Evolutionary conservation across 2,797 vertebrate genomes (phyloP), one percentile per base, ranked within the genome.

Genomic region (Chiroxiphia lanceolata): DNA sequence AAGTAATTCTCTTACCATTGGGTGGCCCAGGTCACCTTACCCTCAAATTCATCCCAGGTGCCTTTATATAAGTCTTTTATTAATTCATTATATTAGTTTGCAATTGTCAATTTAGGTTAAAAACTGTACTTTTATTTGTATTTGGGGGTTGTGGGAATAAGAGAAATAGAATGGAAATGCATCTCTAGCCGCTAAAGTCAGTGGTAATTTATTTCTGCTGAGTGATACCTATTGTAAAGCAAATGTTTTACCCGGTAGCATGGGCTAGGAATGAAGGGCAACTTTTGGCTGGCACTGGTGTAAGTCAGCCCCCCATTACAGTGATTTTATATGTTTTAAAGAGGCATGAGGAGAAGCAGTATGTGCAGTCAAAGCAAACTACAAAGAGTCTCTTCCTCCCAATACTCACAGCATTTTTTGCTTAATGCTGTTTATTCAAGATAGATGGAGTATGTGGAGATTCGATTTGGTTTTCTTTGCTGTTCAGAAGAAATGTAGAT

Each of bases 401-500:
- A 51, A 7, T 70, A 87, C 64, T 65, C 80, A 59, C 48, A 92
- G 57, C 89, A 93, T 90, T 94, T 89, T 83, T 88, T 59, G 60
- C 65, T 88, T 86, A 72, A 56, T 87, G 69, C 79, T 94, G 81
- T 93, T 96, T 96, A 93, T 86, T 92, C 94, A 87, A 94, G 96
- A 95, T 94, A 72, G 89, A 97, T 95, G 94, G 91, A 91, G 86
- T 96, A 96, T 87, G 63, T 31, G 96, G 90, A 88, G 85, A 65
- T 95, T 95, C 94, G 91, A 82, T 88, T 90, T 94, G 79, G 63
- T 74, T 84, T 90, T 93, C 77, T 91, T 88, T 93, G 93, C 90
- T 93, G 36, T 86, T 95, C 81, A 69, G 91, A 94, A 96, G 93
- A 97, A 97, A 97, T 92, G 68, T 90, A 96, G 97, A 97, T 93